Base-by-base conservation (phyloP, 2,113 vertebrate genomes). In the Amazona guildingii region DNA sequence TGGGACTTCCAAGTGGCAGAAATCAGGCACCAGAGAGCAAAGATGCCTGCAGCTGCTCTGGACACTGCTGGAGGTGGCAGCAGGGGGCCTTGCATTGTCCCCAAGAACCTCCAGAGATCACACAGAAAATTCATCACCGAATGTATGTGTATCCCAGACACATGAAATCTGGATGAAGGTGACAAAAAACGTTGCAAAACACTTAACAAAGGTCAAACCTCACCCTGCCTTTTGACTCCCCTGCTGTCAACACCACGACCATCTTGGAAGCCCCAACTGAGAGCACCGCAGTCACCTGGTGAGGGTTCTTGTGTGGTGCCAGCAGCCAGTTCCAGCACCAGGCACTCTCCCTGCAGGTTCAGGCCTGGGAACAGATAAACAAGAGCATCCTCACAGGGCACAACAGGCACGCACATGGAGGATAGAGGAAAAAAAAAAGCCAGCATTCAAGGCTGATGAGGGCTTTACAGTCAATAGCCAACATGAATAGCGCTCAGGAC, bases 401-500 rank as follows among this genome's bases (percentile, higher is more conserved):
- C 39, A 46, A 59, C 1, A 4, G 54, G 39, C 21, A 62, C 0
- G 1, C 79, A 24, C 0, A 0, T 51, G 25, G 43, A 81, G 24
- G 20, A 52, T 16, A 44, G 43, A 59, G 20, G 11, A 8, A 2
- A 6, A 80, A 85, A 83, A 41, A 59, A 9, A 55, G 54, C 0
- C 7, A 12, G 28, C 37, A 10, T 9, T 57, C 11, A 3, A 35
- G 31, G 29, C 20, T 3, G 2, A 49, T 4, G 5, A 5, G 73
- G 41, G 66, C 51, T 63, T 89, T 52, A 46, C 46, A 64, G 74
- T 27, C 12, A 1, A 49, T 1, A 21, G 13, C 41, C 55, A 46
- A 15, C 3, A 1, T 10, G 59, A 90, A 62, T 3, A 17, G 31
- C 0, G 0, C 68, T 48, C 0, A 0, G 55, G 73, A n/a, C 54